Conservation (phyloP, 2,888 invertebrate genomes). For the Polydrusus pterygomalis region DNA sequence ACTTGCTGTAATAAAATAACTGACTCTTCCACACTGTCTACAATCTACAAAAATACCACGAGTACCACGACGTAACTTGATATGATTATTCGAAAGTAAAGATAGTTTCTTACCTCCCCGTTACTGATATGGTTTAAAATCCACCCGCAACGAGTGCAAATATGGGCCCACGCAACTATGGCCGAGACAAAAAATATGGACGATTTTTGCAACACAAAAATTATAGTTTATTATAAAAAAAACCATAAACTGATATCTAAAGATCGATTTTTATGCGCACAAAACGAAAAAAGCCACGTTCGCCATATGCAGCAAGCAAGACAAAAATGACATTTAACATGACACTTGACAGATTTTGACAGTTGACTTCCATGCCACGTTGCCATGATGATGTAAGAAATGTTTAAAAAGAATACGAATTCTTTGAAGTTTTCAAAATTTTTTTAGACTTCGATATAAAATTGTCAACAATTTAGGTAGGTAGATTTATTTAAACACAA, state of each 20-base stretch:
- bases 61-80: slow-evolving; percentile 41
- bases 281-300: slow-evolving; percentile 38
- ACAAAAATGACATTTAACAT: not conserved
- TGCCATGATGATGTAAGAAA: not conserved
- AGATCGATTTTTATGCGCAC: slow-evolving; percentile 46
- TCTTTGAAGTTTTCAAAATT: too few species aligned
- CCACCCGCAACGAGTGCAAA: slow-evolving; percentile 39
- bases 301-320: slow-evolving; percentile 43
- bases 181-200: slow-evolving; percentile 32
- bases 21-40: slow-evolving; percentile 5
- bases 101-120: slow-evolving; percentile 44
- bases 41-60: slow-evolving; percentile 4
- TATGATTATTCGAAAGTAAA: slow-evolving; percentile 23
- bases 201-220: slow-evolving; percentile 20
- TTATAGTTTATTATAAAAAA: slow-evolving; percentile 39
- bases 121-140: slow-evolving; percentile 36
- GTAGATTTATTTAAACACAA: too few species aligned
- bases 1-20: not conserved
- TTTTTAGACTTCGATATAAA: too few species aligned
- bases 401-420: too few species aligned
- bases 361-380: not conserved
- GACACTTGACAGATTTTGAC: slow-evolving; percentile 11
- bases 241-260: slow-evolving; percentile 39
- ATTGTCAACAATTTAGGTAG: too few species aligned
- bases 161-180: slow-evolving; percentile 1